Conservation (phyloP, 2,797 vertebrate genomes). For the Poeciliopsis turneri region DNA sequence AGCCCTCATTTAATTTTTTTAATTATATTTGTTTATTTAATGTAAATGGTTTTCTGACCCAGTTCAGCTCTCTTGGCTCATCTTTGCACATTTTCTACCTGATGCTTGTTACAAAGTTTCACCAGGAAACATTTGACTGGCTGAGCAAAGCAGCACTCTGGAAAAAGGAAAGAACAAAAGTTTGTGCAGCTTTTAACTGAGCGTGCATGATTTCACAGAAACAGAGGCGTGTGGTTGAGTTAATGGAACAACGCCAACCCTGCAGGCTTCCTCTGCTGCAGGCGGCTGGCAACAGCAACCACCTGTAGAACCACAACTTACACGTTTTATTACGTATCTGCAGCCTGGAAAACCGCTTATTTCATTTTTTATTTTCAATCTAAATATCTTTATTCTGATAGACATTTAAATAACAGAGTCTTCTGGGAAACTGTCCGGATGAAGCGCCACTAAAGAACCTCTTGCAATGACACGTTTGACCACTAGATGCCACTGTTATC, state of each 20-base stretch:
- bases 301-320: neutral
- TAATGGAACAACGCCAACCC: constrained; percentile 61
- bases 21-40: too few species aligned
- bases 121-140: neutral
- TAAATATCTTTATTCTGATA: neutral
- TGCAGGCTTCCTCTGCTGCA: constrained; percentile 58
- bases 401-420: neutral
- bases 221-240: constrained; percentile 60
- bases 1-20: neutral
- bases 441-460: neutral
- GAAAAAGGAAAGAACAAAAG: neutral
- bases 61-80: neutral
- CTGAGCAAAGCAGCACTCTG: constrained; percentile 12
- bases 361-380: neutral
- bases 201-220: constrained; percentile 63
- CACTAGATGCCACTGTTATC: constrained; percentile 69
- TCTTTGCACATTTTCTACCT: constrained; percentile 10
- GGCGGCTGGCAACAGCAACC: constrained; percentile 6
- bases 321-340: neutral
- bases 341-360: too few species aligned
- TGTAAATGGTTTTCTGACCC: neutral
- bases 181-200: constrained; percentile 45
- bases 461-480: constrained; percentile 15
- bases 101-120: neutral
- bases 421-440: neutral